These are phyloP conservation scores for Dasyprocta punctata DNA, from an alignment of 2,113 vertebrate species.

Conservation along the genomic window DNA sequence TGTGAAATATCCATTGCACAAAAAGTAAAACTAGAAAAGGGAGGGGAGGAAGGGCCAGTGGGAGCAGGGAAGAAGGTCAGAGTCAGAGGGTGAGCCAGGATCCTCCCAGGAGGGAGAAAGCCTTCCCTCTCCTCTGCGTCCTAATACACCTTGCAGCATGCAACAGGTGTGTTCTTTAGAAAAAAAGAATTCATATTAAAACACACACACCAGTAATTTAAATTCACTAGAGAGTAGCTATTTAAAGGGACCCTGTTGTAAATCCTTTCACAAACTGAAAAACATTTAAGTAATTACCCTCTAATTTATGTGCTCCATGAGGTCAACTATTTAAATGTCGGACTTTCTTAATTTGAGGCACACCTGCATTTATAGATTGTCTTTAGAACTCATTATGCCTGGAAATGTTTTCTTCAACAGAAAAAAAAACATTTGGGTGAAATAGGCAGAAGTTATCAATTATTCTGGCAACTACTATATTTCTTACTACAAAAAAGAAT, in stretches of 20 bases:
- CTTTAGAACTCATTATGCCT: constrained; percentile 59
- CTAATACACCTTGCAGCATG: neutral
- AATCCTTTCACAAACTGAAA: constrained; percentile 77
- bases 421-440: constrained; percentile 49
- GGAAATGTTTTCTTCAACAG: constrained; percentile 64
- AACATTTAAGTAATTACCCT: constrained; percentile 79
- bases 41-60: neutral
- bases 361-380: constrained; percentile 36
- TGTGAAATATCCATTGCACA: neutral
- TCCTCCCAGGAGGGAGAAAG: neutral
- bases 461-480: constrained; percentile 5
- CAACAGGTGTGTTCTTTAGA: constrained; percentile 56
- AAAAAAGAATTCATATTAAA: constrained; percentile 34
- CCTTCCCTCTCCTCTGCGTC: neutral
- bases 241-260: constrained; percentile 72
- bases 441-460: constrained; percentile 37
- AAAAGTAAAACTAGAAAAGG: no score
- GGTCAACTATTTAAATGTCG: constrained; percentile 77
- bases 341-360: constrained; percentile 76
- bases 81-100: neutral
- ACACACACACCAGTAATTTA: constrained; percentile 68
- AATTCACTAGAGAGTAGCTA: constrained; percentile 72
- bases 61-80: neutral
- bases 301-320: constrained; percentile 72
- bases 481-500: neutral